Evolutionary conservation across 1,140 invertebrate species (phyloP), one percentile per base, ranked within the genome.

Genomic region (Drosophila bipectinata): DNA sequence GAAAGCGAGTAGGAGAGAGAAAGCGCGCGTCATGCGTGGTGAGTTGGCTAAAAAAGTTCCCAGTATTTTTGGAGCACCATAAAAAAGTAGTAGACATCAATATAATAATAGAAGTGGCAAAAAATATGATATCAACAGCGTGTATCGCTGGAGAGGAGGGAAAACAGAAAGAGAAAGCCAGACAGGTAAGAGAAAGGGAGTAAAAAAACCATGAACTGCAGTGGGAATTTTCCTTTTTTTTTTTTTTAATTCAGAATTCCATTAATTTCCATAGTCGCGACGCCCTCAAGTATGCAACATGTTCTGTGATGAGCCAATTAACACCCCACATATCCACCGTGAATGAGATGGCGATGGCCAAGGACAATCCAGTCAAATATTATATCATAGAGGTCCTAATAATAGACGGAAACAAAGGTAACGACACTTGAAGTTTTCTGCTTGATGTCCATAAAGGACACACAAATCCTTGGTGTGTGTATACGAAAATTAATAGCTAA

Each of bases 61-160:
- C 74, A 61, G 80, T 85, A 87, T 87, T 82, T 44, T 49, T 72
- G 58, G 62, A 71, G 57, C 55, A 39, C 61, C 61, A 64, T 63
- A 75, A 67, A 53, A 81, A 87, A 71, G 57, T 55, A 87, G 74
- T 54, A 82, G 67, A 81, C 76, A 71, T 63, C 54, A 71, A 77
- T 79, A 87, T 87, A 87, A 87, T 88, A 87, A 88, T 88, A 87
- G 80, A 88, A 88, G 64, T 79, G 75, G 75, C 75, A 79, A 87
- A 87, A 87, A 87, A 87, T 87, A 87, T 87, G 83, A 87, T 87
- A 87, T 87, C 83, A 87, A 87, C 83, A 87, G 83, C 83, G 79
- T 87, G 83, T 77, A 63, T 54, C 39, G 44, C 54, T 69, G 77
- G 49, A 53, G 21, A 57, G 41, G 21, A 52, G 15, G 51, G 47